These are phyloP conservation scores for Drosophila nr. perissopoda DNA, from an alignment of 2,888 invertebrate genomes.

Conservation along the genomic window DNA sequence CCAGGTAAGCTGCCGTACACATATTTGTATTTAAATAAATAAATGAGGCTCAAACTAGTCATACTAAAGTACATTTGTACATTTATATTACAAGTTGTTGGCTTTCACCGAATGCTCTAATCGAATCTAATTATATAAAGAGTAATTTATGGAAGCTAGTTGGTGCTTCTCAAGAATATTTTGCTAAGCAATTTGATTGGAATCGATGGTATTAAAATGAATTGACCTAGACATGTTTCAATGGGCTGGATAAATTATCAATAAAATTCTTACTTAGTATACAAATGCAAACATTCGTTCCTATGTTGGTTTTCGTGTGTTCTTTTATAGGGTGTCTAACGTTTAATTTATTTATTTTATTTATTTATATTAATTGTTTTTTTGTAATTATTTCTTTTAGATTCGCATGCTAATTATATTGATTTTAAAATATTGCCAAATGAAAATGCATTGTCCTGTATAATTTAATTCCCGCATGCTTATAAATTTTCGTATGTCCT, in stretches of 20 bases:
- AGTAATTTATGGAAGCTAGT: constrained; percentile 8
- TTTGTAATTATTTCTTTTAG: not conserved
- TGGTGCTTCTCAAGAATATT: constrained; percentile 24
- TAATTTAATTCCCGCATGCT: not conserved
- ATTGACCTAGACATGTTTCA: not conserved
- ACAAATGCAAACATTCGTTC: not conserved
- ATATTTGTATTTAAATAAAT: not conserved
- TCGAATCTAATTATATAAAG: constrained; percentile 28
- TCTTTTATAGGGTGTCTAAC: constrained; percentile 2
- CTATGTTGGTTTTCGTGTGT: not conserved
- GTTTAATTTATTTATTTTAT: not conserved
- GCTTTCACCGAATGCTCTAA: not conserved
- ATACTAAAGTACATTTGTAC: not conserved
- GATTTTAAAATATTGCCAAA: not conserved
- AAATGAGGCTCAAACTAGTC: not conserved
- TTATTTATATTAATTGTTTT: not conserved
- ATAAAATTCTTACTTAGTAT: not conserved
- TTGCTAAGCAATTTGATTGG: constrained; percentile 12
- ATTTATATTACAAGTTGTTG: not conserved
- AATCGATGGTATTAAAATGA: constrained; percentile 1
- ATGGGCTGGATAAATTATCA: constrained; percentile 11
- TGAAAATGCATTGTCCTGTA: constrained; percentile 1
- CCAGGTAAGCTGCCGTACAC: constrained; percentile 24
- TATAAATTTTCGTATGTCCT: constrained; percentile 21
- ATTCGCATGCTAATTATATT: not conserved